Base-by-base conservation (phyloP, 1,140 invertebrate genomes). In the Lanistes nyassanus region DNA sequence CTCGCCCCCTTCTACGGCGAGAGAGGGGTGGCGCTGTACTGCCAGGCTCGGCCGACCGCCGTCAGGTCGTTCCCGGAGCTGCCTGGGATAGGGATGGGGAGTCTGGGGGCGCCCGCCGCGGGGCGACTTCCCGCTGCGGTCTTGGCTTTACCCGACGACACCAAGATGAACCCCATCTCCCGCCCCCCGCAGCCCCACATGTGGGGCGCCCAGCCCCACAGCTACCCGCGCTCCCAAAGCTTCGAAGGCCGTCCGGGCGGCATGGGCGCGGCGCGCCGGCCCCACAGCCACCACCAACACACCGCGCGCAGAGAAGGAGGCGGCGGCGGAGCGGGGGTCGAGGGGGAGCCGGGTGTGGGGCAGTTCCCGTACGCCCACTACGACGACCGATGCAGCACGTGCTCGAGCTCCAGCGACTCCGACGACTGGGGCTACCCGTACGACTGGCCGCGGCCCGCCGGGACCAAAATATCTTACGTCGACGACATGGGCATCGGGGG, bases 81-180 rank as follows among this genome's bases (percentile, higher is more conserved):
- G 36, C 69, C 75, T 26, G 66, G 71, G 55, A 60, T 65, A 51
- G 53, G 75, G 11, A 42, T 73, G 26, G 60, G 42, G n/a, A 65
- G 55, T 13, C 66, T 64, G 29, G 21, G 64, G 65, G 68, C 56
- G 29, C 56, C 31, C 76, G 55, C 71, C 71, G 36, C 36, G 64
- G 64, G 53, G n/a, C 65, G 75, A 51, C 13, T 37, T 13, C 76
- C 69, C 51, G 74, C 71, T 55, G 64, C 76, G 69, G 77, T 76
- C 11, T 72, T 85, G 34, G 82, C 84, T 3, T 66, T 86, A 26
- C 83, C 83, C 2, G 84, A 87, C 72, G 79, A 79, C 72, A 76
- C 79, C 56, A 87, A 83, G 74, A 87, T 87, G 86, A 87, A 87
- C 76, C 86, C 86, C 3, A 86, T 87, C 58, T 75, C 80, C 37